Conservation (phyloP, 2,113 vertebrate species). For the Xenotilapia leptura region DNA sequence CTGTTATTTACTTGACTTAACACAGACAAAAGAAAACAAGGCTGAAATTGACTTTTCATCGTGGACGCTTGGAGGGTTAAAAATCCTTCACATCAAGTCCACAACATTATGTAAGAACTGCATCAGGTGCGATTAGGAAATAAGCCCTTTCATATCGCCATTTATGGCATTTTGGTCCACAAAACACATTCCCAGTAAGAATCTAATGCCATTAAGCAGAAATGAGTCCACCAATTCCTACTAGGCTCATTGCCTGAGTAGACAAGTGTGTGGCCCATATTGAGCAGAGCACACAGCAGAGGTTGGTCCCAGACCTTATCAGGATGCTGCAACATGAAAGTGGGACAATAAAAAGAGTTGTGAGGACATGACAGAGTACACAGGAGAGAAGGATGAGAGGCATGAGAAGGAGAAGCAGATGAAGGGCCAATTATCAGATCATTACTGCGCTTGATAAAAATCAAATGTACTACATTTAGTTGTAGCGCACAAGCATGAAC, state of each 20-base stretch:
- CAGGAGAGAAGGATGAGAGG: background rate
- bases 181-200: background rate
- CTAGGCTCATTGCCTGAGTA: background rate
- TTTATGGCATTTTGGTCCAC: constrained; percentile 10
- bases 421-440: constrained; percentile 20
- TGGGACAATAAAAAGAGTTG: constrained; percentile 26
- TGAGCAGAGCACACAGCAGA: background rate
- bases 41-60: background rate
- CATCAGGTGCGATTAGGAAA: constrained; percentile 28
- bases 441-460: constrained; percentile 12
- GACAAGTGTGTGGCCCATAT: background rate
- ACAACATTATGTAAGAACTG: background rate
- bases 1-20: background rate
- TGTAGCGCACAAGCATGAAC: background rate
- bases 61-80: background rate
- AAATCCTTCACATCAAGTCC: constrained; percentile 13
- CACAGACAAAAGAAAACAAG: background rate
- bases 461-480: background rate
- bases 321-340: constrained; percentile 28
- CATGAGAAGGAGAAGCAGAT: background rate
- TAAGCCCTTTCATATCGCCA: constrained; percentile 9
- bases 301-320: constrained; percentile 23
- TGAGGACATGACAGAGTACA: background rate
- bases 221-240: background rate
- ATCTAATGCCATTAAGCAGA: constrained; percentile 21